Conservation (phyloP, 2,888 invertebrate genomes). For the Tolmerus cingulatus region DNA sequence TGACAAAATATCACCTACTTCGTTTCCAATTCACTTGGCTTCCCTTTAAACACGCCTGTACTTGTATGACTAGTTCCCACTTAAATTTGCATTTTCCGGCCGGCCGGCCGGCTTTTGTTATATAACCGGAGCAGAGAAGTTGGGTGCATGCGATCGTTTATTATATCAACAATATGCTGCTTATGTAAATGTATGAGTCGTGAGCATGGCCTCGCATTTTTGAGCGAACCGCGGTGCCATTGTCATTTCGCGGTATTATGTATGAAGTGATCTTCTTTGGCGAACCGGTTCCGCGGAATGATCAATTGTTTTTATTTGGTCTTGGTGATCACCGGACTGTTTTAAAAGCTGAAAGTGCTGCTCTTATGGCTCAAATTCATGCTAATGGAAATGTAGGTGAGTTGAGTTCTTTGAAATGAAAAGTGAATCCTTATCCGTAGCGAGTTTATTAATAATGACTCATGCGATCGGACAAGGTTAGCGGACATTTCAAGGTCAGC, state of each 20-base stretch:
- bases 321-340: not conserved
- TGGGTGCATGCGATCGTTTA: not conserved
- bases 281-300: not conserved
- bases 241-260: not conserved
- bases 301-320: not conserved
- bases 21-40: not conserved
- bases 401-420: not conserved
- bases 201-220: not conserved
- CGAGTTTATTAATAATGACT: not conserved
- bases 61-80: not conserved
- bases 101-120: constrained; percentile 27
- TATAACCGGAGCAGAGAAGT: not conserved
- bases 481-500: not conserved
- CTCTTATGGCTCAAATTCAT: not conserved
- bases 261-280: not conserved
- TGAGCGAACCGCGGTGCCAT: not conserved
- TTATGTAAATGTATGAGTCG: not conserved
- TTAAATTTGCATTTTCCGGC: constrained; percentile 7
- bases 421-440: not conserved
- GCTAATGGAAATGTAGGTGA: not conserved
- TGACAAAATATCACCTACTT: not conserved
- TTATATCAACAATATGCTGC: not conserved
- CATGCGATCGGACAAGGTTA: not conserved
- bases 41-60: not conserved
- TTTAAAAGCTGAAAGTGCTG: not conserved